Evolutionary conservation across 2,888 invertebrate species (phyloP), one percentile per base, ranked within the genome.

Genomic region (Holacanthella duospinosa): DNA sequence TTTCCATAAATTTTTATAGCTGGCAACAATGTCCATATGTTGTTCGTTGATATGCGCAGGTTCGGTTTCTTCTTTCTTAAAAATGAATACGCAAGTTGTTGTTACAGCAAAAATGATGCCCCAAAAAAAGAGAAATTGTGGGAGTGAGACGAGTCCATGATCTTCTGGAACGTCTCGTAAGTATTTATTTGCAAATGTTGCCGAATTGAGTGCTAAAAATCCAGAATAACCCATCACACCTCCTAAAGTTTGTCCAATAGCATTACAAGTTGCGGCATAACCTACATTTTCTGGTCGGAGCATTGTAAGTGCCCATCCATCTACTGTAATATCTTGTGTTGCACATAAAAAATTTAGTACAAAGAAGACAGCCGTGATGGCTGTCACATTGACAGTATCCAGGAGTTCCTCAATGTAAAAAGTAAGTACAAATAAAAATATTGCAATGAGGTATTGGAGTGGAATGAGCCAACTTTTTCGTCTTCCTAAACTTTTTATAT

Each of bases 281-380:
- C 54, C 60, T 2, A 60, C 53, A 29, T 60, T 60, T 29, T 60
- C 54, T 9, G 60, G 60, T 19, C 54, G 25, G n/a, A 60, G 29
- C 60, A 60, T 60, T 21, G 60, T 60, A 2, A 60, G 44, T 4
- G 60, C 60, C 60, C 60, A 60, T n/a, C 60, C 60, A 29, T 60
- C 60, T 21, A 60, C 60, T 9, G 54, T 24, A 21, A 60, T 48
- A 54, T 60, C 60, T 54, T 60, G 60, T 24, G 60, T 25, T 2
- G 60, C 60, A 4, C 54, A 53, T 24, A 60, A 24, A 24, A 60
- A 60, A 24, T 60, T 60, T 6, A 60, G 54, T 3, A 54, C 54
- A 24, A 60, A 60, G 29, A 60, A 60, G 24, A 60, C 27, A 21
- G 54, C 54, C 2, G 60, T 60, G 28, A 60, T n/a, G 12, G 29